Evolutionary conservation across 2,888 invertebrate species (phyloP).

Genomic region (Chrysopilus asiliformis): DNA sequence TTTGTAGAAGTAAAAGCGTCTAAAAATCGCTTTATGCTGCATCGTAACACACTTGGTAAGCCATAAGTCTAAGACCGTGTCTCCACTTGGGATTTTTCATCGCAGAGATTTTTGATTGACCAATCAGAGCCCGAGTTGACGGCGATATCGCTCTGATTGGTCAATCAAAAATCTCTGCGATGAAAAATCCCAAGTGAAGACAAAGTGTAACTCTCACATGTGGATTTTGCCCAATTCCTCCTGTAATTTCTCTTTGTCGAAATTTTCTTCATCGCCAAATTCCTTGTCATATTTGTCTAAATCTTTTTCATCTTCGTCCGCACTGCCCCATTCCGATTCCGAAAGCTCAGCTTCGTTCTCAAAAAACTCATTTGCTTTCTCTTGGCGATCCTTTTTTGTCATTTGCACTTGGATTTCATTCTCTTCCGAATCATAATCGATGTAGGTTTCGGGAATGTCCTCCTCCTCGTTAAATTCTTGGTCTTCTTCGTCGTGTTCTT

Average conservation of each 20-base stretch:
- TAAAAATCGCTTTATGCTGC: too few relatives aligned
- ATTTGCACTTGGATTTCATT: slow-evolving; percentile 48
- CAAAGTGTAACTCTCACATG: slow-evolving; percentile 43
- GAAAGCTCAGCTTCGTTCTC: slow-evolving; percentile 87
- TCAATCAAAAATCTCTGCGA: background rate
- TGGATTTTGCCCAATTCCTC: slow-evolving; percentile 74
- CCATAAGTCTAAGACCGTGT: too few relatives aligned
- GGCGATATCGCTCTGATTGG: too few relatives aligned
- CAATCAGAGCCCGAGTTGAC: too few relatives aligned
- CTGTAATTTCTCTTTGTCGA: slow-evolving; percentile 64
- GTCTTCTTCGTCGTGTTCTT: slow-evolving; percentile 23
- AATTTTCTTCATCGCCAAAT: slow-evolving; percentile 69
- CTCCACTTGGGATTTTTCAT: too few relatives aligned
- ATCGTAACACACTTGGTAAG: too few relatives aligned
- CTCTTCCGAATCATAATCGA: slow-evolving; percentile 76
- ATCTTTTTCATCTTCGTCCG: slow-evolving; percentile 72
- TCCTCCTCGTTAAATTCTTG: slow-evolving; percentile 24
- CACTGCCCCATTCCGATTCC: slow-evolving; percentile 81
- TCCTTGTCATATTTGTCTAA: slow-evolving; percentile 71
- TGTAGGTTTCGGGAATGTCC: slow-evolving; percentile 35
- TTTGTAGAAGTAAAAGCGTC: too few relatives aligned
- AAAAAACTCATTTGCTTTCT: slow-evolving; percentile 55
- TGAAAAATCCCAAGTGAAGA: background rate
- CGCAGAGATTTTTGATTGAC: too few relatives aligned
- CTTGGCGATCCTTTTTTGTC: slow-evolving; percentile 27